A percentile compares a stretch with the other conserved stretches of the same genome.
phyloP scores from a whole-genome alignment of 2,888 invertebrate species.

The Hydrotaea diabolus region DNA sequence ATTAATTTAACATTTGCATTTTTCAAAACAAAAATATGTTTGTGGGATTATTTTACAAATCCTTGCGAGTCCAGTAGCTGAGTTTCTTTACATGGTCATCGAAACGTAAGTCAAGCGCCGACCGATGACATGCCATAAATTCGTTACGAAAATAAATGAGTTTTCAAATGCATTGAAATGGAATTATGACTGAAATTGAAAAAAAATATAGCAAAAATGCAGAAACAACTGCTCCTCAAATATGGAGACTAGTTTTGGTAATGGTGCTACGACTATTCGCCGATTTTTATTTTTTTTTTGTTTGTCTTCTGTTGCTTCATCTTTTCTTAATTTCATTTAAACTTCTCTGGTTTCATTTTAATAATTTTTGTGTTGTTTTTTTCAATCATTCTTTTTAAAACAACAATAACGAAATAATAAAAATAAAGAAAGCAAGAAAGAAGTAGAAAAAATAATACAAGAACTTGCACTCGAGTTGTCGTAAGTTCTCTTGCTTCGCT shows the following conservation, averaged over 20 bases:
- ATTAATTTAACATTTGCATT: slow-evolving; percentile 4
- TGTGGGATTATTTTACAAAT: not conserved
- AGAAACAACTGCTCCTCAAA: not conserved
- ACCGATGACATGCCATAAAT: not conserved
- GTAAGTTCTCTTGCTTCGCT: slow-evolving; percentile 8
- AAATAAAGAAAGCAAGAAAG: not conserved
- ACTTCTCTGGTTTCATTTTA: slow-evolving; percentile 18
- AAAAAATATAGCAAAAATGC: not conserved
- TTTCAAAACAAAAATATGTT: not conserved
- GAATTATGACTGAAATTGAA: not conserved
- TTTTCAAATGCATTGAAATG: not conserved
- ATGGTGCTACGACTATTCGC: not conserved
- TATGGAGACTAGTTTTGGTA: slow-evolving; percentile 5
- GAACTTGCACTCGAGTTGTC: slow-evolving; percentile 7
- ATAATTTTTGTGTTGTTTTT: not conserved
- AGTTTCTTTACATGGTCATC: not conserved
- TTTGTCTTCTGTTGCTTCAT: not conserved
- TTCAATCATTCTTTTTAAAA: slow-evolving; percentile 29
- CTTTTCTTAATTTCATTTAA: not conserved
- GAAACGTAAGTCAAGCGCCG: not conserved
- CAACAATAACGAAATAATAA: slow-evolving; percentile 13
- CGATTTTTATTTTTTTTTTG: too few species aligned
- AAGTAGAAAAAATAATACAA: not conserved
- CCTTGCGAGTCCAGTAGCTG: too few species aligned
- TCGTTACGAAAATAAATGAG: not conserved